Base-by-base conservation (phyloP, 1,140 invertebrate species). In the Drosophila oshimai region DNA sequence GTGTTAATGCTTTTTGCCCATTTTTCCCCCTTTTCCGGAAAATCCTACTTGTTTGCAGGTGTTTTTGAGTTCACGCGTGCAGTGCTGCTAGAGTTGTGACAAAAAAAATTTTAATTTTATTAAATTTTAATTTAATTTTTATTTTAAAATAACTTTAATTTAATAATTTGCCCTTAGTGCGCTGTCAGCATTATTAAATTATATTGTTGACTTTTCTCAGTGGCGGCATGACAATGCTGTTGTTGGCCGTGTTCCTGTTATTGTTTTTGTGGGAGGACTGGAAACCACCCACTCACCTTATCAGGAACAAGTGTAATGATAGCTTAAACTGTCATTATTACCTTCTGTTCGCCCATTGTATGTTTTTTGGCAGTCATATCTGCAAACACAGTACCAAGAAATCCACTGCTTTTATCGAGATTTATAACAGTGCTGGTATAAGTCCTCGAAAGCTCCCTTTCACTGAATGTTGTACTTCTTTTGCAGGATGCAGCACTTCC, bases 281-380 rank as follows among this genome's bases (percentile, higher is more conserved):
- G 26, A 13, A 20, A 20, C 12, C 54, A 33, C 18, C n/a, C n/a
- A n/a, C n/a, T n/a, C n/a, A n/a, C n/a, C 74, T 78, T 88, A 89
- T 89, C 84, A 84, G 84, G 79, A 89, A 89, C 86, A 89, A 84
- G 86, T 89, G 86, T 89, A 89, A 89, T 89, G 86, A 80, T 80
- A 89, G 84, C 86, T 79, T 84, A 84, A 89, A 89, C 79, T 89
- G 75, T 77, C 86, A 89, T 89, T 84, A 89, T 89, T 84, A 89
- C 86, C 86, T 89, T 68, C 65, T 50, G 64, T 72, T 47, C 49
- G 74, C 47, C 28, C 33, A 67, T 36, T 54, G 73, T 78, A 74
- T 75, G 72, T 75, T 75, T 88, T 88, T 78, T 70, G 76, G 76
- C 88, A 88, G 83, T 87, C 83, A 87, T n/a, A n/a, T n/a, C n/a